Conservation (phyloP, 2,888 invertebrate species). For the Drosophila paracracens region DNA sequence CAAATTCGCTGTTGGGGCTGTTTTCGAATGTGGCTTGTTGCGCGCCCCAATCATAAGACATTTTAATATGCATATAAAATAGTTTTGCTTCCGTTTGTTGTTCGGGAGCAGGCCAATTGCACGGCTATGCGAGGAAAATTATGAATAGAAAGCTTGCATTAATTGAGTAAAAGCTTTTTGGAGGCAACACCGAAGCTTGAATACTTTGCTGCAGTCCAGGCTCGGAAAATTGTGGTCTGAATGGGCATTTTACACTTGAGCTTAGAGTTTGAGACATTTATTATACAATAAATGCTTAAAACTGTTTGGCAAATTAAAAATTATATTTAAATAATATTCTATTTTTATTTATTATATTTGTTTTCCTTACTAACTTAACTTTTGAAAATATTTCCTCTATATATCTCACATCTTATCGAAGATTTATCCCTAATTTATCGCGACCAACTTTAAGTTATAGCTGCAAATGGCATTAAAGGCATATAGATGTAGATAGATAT, state of each 20-base stretch:
- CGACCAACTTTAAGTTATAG: neutral
- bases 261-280: neutral
- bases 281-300: neutral
- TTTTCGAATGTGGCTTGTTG: constrained; percentile 4
- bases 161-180: constrained; percentile 11
- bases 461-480: neutral
- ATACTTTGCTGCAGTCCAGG: neutral
- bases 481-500: neutral
- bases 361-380: neutral
- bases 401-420: neutral
- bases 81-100: constrained; percentile 62
- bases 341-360: neutral
- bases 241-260: neutral
- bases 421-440: neutral
- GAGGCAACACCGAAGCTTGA: constrained; percentile 9
- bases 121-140: constrained; percentile 40
- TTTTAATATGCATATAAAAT: constrained; percentile 19
- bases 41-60: constrained; percentile 39
- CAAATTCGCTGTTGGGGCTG: constrained; percentile 48
- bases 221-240: neutral
- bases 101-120: constrained; percentile 21
- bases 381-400: neutral
- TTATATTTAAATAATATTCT: neutral
- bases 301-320: neutral
- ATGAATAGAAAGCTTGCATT: constrained; percentile 33